Conservation (phyloP, 2,797 vertebrate genomes). For the Hoplostethus mediterraneus region DNA sequence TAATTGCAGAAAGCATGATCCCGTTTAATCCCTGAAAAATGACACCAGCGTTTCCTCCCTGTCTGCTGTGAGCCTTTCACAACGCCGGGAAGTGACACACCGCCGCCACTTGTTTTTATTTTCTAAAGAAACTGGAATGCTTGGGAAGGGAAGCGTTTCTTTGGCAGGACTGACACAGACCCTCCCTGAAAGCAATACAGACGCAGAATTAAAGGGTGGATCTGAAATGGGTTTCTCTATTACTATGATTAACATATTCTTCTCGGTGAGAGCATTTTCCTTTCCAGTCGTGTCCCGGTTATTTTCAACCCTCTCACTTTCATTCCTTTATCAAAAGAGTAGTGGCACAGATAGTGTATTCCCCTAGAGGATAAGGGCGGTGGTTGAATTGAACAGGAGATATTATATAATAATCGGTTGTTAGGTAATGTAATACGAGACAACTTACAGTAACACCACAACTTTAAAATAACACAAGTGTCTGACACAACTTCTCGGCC, state of each 20-base stretch:
- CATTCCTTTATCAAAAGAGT: conserved; percentile 29
- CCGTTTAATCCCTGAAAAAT: conserved; percentile 57
- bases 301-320: conserved; percentile 37
- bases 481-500: neutral
- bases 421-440: neutral
- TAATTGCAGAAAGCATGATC: conserved; percentile 55
- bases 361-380: too few species aligned
- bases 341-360: too few species aligned
- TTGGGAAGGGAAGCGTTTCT: conserved; percentile 56
- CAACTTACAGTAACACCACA: neutral
- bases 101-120: conserved; percentile 39
- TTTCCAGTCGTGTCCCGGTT: conserved; percentile 44
- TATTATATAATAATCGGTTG: neutral
- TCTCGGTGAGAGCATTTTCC: conserved; percentile 50
- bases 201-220: conserved; percentile 73
- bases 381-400: neutral
- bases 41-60: conserved; percentile 49
- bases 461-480: neutral
- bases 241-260: conserved; percentile 75
- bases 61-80: conserved; percentile 44
- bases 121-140: conserved; percentile 56
- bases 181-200: conserved; percentile 60
- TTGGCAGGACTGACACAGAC: conserved; percentile 62
- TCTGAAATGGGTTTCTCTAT: conserved; percentile 61
- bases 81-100: conserved; percentile 52